Evolutionary conservation across 2,113 vertebrate species (phyloP), one percentile per base, ranked within the genome.

Genomic region (Pluvialis apricaria): DNA sequence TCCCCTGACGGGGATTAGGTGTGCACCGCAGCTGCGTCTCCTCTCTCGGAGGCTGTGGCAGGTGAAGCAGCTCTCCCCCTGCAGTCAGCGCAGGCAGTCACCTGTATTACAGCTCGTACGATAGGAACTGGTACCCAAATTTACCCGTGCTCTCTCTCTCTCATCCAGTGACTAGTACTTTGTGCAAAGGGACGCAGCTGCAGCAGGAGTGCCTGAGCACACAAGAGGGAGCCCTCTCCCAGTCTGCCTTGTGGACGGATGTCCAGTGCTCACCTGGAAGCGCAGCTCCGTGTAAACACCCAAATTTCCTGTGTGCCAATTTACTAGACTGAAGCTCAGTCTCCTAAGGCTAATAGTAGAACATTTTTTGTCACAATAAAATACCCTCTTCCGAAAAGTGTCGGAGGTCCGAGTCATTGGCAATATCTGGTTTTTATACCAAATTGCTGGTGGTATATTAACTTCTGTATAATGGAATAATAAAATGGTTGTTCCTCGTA

Each of bases 181-280:
- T 22, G 80, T 21, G 73, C 34, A 5, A 15, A 18, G 70, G 62
- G 69, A 36, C 86, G 90, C 81, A 20, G 78, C 78, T 76, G 6
- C 64, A 15, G 82, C 86, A 34, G 81, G 28, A 57, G 58, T 5
- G 60, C 9, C 68, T 15, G 76, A 66, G 82, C 78, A 44, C 96
- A 52, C 5, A 7, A 84, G 95, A 79, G 95, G 94, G 95, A 93
- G 92, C 94, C 42, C 83, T 71, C 82, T 85, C 73, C 79, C 82
- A 24, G 0, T 4, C 38, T 16, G 18, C 85, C 1, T 1, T 6
- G 21, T 29, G 21, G 51, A 9, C 22, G 8, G 22, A 8, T 5
- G 36, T 21, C 76, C 38, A 12, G 34, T 17, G 78, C 58, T 76
- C 58, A 51, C 87, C 60, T 29, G 71, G 75, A 31, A 32, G 49